These are phyloP conservation scores for Danio choprae DNA, from an alignment of 2,797 vertebrate genomes.

Conservation along the genomic window DNA sequence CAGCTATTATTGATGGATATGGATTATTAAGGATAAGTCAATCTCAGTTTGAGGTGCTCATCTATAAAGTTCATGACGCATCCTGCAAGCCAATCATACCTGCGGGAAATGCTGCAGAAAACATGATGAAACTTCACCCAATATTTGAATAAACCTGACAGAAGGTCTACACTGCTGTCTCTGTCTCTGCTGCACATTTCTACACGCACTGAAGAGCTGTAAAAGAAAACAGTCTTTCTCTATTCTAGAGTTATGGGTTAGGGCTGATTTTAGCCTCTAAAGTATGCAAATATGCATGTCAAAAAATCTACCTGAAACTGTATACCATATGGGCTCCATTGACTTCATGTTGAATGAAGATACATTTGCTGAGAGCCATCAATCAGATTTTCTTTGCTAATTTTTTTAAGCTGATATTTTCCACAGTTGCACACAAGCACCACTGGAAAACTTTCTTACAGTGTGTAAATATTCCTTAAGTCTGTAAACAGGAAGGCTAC, in stretches of 20 bases:
- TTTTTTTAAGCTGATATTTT: too few relatives aligned
- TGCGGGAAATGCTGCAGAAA: background rate
- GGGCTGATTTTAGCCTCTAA: background rate
- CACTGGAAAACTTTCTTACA: too few relatives aligned
- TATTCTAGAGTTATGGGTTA: background rate
- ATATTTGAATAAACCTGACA: background rate
- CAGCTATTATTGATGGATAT: background rate
- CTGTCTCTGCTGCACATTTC: background rate
- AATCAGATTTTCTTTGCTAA: too few relatives aligned
- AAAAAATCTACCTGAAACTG: background rate
- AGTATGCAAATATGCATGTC: background rate
- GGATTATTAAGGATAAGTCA: background rate
- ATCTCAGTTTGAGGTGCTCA: background rate
- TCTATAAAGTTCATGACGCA: background rate
- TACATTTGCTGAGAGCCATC: too few relatives aligned
- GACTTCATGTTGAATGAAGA: too few relatives aligned
- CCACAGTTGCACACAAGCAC: too few relatives aligned
- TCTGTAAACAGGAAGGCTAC: too few relatives aligned
- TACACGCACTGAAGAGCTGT: background rate
- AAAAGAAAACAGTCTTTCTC: background rate
- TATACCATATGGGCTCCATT: background rate
- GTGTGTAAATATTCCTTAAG: too few relatives aligned
- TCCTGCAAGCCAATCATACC: background rate
- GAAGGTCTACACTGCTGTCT: background rate
- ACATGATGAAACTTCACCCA: background rate